Percentiles rank a stretch among this genome's conserved stretches.
These are phyloP conservation scores for Sericinus montela DNA, from an alignment of 2,888 invertebrate genomes.

Conservation along the genomic window DNA sequence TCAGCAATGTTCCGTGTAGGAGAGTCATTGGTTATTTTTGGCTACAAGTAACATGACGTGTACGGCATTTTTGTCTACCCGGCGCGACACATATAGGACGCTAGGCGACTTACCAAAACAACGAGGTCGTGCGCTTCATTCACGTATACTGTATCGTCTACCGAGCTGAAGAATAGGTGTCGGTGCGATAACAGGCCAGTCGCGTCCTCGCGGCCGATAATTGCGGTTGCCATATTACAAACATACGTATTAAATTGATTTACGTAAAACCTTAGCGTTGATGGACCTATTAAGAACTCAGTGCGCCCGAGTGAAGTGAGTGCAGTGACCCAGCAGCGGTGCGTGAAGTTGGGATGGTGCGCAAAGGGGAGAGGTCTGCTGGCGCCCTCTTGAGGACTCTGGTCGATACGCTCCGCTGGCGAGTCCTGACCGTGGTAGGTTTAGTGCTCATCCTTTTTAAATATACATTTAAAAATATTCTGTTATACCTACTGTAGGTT, in stretches of 20 bases:
- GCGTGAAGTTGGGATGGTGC: conserved; percentile 74
- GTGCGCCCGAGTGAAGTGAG: conserved; percentile 36
- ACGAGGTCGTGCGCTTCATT: conserved; percentile 54
- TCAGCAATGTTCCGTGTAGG: background rate
- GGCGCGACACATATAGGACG: conserved; percentile 51
- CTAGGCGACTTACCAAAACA: conserved; percentile 66
- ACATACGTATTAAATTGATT: background rate
- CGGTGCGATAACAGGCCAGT: conserved; percentile 71
- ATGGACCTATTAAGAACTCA: background rate
- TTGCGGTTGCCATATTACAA: conserved; percentile 54
- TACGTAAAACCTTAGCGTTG: background rate
- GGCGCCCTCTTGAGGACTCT: conserved; percentile 67
- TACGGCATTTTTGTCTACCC: conserved; percentile 41
- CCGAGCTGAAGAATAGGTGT: conserved; percentile 65
- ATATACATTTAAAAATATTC: no score
- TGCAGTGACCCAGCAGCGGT: conserved; percentile 71
- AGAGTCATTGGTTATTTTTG: conserved; percentile 13
- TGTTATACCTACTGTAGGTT: no score
- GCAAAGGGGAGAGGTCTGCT: conserved; percentile 66
- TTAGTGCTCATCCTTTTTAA: conserved; percentile 30
- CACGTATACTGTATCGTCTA: conserved; percentile 55
- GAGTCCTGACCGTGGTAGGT: conserved; percentile 61
- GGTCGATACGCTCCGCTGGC: conserved; percentile 69
- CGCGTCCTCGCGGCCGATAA: conserved; percentile 71
- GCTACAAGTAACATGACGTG: conserved; percentile 29